Evolutionary conservation across 1,140 invertebrate genomes (phyloP).

Genomic region (Drosophila triauraria): DNA sequence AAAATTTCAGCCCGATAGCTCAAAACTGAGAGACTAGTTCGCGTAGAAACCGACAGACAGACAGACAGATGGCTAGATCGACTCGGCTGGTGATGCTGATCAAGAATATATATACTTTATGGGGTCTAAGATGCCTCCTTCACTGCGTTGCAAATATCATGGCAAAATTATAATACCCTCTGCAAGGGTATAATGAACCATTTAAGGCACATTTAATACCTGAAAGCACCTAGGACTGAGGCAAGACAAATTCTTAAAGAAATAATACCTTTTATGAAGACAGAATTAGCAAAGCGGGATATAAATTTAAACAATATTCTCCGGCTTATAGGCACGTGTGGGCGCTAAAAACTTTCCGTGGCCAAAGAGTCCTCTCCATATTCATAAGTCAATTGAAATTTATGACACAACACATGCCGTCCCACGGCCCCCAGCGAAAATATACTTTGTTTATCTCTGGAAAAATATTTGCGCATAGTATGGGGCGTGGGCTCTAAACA

Average conservation of each 20-base stretch:
- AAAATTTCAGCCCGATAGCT: too few relatives aligned
- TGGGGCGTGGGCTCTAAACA: constrained; percentile 3
- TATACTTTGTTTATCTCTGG: constrained; percentile 57
- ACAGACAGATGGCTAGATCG: too few relatives aligned
- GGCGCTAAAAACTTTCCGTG: constrained; percentile 35
- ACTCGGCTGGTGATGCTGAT: too few relatives aligned
- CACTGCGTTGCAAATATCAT: too few relatives aligned
- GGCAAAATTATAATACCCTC: too few relatives aligned
- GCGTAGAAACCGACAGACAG: too few relatives aligned
- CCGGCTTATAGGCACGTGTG: constrained; percentile 45
- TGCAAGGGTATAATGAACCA: too few relatives aligned
- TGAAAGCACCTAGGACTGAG: neutral
- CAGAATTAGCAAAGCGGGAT: constrained; percentile 21
- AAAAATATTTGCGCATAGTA: constrained; percentile 56
- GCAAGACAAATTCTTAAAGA: neutral
- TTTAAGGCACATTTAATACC: neutral
- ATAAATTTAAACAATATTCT: constrained; percentile 40
- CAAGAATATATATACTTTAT: too few relatives aligned
- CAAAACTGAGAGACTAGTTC: too few relatives aligned
- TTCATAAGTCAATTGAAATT: constrained; percentile 77
- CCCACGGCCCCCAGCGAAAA: constrained; percentile 3
- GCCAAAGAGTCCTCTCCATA: constrained; percentile 41
- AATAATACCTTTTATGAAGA: neutral
- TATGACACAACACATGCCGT: constrained; percentile 51
- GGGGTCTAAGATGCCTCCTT: too few relatives aligned